Evolutionary conservation across 2,888 invertebrate species (phyloP), one percentile per base, ranked within the genome.

Genomic region (Agrochola circellaris): DNA sequence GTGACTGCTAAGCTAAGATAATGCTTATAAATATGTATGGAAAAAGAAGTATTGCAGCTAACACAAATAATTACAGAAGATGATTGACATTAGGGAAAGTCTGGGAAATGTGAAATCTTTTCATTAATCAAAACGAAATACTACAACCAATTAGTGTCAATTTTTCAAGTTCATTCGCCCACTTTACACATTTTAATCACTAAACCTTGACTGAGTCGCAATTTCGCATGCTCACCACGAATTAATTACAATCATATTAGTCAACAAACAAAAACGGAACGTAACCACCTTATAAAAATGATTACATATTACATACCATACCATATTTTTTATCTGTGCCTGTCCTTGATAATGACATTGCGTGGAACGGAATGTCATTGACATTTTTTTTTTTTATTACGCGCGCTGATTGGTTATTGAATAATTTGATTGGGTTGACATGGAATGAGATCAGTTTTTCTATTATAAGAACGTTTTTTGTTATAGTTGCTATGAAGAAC

Each of bases 261-360:
- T 45, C 61, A 58, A 77, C 48, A 64, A 72, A 38, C 65, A 64
- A 45, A 79, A 85, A 72, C 30, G 38, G 64, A 79, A 72, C 73
- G 72, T 60, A 62, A 20, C 26, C 26, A 75, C 48, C 60, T 73
- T 51, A 60, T 79, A 73, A 79, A 81, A 83, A 74, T 84, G 85
- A 87, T 82, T 78, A 73, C 54, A 34, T n/a, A n/a, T n/a, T n/a
- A n/a, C n/a, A n/a, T n/a, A n/a, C n/a, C n/a, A n/a, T 83, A 64
- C 51, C 73, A 65, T 79, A 17, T 83, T 79, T 87, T 88, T 81
- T 79, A 70, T 78, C 70, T 75, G 84, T 75, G 51, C 6, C 20
- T 67, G 68, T 23, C 89, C 88, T 88, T 88, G 88, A 79, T 82
- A 89, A 66, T 88, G 88, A 89, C 88, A 87, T 85, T 88, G 89